Conservation (phyloP, 1,140 invertebrate genomes). For the Leptoteleia sp. region DNA sequence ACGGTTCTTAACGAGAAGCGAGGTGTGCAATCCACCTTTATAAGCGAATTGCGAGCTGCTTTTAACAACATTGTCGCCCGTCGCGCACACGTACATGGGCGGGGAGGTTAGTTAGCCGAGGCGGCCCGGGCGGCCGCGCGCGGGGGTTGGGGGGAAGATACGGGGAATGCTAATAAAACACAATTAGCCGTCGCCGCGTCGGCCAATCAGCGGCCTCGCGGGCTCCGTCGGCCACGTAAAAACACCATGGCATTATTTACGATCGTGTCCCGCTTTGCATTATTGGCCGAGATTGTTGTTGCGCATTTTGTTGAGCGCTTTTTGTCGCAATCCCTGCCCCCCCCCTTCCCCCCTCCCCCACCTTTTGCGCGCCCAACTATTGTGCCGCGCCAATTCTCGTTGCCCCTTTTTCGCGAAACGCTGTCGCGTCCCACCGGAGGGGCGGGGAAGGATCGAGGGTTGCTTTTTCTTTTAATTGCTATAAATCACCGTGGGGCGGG, state of each 20-base stretch:
- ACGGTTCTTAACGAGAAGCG: conserved; percentile 70
- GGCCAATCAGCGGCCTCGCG: conserved; percentile 76
- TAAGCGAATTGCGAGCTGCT: conserved; percentile 44
- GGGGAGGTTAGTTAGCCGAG: conserved; percentile 74
- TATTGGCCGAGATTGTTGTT: conserved; percentile 67
- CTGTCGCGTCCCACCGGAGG: too few species aligned
- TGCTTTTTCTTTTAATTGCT: too few species aligned
- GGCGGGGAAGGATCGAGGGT: too few species aligned
- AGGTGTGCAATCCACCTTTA: conserved; percentile 41
- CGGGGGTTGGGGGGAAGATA: too few species aligned
- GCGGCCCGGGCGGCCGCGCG: conserved; percentile 53
- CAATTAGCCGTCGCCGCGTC: conserved; percentile 75
- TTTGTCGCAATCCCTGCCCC: too few species aligned
- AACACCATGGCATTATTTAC: conserved; percentile 76
- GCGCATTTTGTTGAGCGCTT: conserved; percentile 17
- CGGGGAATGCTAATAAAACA: conserved; percentile 78
- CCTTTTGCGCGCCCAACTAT: too few species aligned
- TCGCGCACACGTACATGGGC: conserved; percentile 72
- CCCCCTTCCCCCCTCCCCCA: too few species aligned
- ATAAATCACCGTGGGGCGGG: too few species aligned
- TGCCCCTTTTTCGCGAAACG: too few species aligned
- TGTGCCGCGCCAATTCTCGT: too few species aligned
- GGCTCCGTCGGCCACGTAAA: conserved; percentile 69
- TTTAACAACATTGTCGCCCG: conserved; percentile 77
- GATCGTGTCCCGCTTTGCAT: conserved; percentile 70